Conservation (phyloP, 2,797 vertebrate genomes). For the Emys orbicularis region DNA sequence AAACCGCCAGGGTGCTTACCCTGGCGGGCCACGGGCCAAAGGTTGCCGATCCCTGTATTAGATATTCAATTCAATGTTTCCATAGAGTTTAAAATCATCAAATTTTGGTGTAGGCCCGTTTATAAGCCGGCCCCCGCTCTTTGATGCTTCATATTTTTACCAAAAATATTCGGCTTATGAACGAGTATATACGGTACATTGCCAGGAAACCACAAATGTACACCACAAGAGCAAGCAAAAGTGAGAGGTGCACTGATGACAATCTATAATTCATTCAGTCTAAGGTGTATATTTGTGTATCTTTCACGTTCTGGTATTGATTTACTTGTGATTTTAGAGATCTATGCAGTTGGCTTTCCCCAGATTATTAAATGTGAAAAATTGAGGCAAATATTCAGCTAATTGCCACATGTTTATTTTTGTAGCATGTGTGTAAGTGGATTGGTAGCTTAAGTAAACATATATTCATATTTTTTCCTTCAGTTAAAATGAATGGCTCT, state of each 20-base stretch:
- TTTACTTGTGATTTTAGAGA: background rate
- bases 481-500: background rate
- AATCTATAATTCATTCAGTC: background rate
- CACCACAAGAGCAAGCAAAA: background rate
- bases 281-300: background rate
- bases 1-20: too few species aligned
- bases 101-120: too few species aligned
- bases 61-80: too few species aligned
- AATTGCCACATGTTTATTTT: background rate
- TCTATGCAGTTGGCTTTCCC: background rate
- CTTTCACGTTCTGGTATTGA: background rate
- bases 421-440: background rate
- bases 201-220: accelerated
- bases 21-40: too few species aligned
- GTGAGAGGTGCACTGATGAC: accelerated
- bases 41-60: too few species aligned
- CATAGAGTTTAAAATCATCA: too few species aligned
- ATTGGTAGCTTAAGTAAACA: background rate
- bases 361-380: background rate
- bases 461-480: background rate
- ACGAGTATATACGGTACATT: background rate
- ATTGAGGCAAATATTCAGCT: background rate
- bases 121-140: too few species aligned
- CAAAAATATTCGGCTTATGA: too few species aligned
- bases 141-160: too few species aligned